Evolutionary conservation across 2,888 invertebrate species (phyloP).

Genomic region (Lypha dubia): DNA sequence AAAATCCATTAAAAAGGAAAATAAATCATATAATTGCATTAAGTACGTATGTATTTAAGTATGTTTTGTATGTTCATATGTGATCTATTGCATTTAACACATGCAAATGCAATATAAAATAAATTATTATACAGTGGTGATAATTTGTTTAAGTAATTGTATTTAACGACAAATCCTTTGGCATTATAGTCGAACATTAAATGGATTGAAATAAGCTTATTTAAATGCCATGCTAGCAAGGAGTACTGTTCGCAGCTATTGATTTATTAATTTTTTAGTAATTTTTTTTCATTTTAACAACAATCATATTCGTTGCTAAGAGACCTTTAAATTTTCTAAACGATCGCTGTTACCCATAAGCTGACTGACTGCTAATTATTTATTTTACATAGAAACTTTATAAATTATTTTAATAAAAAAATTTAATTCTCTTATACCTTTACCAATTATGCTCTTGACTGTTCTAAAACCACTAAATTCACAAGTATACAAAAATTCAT

Average conservation of each 20-base stretch:
- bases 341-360: too few relatives aligned
- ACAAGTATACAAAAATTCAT: background rate
- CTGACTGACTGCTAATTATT: too few relatives aligned
- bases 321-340: too few relatives aligned
- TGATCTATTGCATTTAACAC: slow-evolving; percentile 32
- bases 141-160: background rate
- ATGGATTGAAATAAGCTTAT: background rate
- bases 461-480: background rate
- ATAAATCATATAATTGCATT: slow-evolving; percentile 70
- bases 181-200: background rate
- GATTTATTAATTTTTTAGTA: too few relatives aligned
- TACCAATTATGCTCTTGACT: background rate
- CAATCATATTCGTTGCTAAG: too few relatives aligned
- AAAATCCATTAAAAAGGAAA: slow-evolving; percentile 68
- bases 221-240: too few relatives aligned
- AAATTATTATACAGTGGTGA: background rate
- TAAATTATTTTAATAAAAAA: too few relatives aligned
- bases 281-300: too few relatives aligned
- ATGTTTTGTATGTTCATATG: too few relatives aligned
- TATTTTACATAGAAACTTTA: too few relatives aligned
- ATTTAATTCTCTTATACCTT: too few relatives aligned
- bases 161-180: background rate
- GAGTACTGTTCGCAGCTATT: background rate
- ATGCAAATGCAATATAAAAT: slow-evolving; percentile 27
- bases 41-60: too few relatives aligned